phyloP scores from a whole-genome alignment of 2,888 invertebrate species.

The Drosophila greeni region DNA sequence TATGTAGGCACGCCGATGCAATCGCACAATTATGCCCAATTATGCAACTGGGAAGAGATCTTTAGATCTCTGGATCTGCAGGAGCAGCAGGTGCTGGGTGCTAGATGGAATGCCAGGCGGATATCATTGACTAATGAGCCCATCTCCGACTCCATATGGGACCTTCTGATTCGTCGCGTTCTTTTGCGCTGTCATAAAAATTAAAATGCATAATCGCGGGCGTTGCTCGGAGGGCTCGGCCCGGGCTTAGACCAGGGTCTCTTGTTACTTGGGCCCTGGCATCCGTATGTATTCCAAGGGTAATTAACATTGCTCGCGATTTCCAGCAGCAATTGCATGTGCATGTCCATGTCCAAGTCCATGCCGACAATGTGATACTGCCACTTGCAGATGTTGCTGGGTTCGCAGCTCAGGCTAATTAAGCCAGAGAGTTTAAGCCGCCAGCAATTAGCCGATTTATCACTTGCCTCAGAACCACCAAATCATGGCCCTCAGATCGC shows the following conservation, averaged over 20 bases:
- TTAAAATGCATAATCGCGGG: conserved; percentile 53
- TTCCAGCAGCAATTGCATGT: conserved; percentile 23
- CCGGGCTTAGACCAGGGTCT: not conserved
- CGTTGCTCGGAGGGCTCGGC: conserved; percentile 29
- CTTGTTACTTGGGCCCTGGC: conserved; percentile 19
- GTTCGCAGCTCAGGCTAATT: conserved; percentile 53
- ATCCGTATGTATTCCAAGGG: conserved; percentile 8
- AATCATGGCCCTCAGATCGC: conserved; percentile 27
- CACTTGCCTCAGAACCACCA: conserved; percentile 40
- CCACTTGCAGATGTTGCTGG: conserved; percentile 35
- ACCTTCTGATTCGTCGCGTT: conserved; percentile 9
- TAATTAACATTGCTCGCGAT: conserved; percentile 52
- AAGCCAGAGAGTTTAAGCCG: conserved; percentile 41
- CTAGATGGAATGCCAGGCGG: conserved; percentile 49
- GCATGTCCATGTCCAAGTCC: conserved; percentile 49
- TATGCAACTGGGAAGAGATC: conserved; percentile 57
- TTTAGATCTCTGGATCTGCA: conserved; percentile 1
- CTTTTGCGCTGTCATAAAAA: conserved; percentile 49
- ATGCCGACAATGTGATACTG: conserved; percentile 40
- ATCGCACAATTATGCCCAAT: conserved; percentile 69
- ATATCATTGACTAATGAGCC: conserved; percentile 70
- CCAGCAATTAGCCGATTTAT: conserved; percentile 58
- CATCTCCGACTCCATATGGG: conserved; percentile 14
- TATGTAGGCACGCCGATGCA: conserved; percentile 53
- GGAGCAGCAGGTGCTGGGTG: conserved; percentile 41